Evolutionary conservation across 1,140 invertebrate species (phyloP).

Genomic region (Drosophila nigrodunni): DNA sequence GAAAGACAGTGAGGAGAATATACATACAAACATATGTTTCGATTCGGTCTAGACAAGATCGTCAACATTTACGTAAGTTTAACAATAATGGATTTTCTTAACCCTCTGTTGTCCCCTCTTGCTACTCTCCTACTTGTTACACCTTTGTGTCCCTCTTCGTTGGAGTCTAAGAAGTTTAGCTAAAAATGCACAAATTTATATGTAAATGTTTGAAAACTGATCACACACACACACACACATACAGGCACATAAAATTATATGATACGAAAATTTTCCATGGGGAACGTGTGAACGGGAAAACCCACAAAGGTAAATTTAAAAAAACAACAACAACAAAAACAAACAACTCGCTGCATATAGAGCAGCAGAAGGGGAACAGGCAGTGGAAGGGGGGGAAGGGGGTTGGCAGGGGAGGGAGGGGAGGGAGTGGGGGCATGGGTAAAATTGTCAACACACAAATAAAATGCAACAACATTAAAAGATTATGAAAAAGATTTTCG

Average conservation of each 20-base stretch:
- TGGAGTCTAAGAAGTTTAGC: constrained; percentile 22
- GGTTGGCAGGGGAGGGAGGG: not conserved
- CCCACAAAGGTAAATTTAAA: constrained; percentile 23
- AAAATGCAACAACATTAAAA: constrained; percentile 52
- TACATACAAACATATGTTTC: constrained; percentile 17
- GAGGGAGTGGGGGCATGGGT: not conserved
- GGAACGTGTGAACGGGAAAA: constrained; percentile 67
- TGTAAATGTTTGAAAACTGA: constrained; percentile 68
- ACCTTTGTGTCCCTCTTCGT: not conserved
- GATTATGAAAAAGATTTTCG: constrained; percentile 68
- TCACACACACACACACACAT: constrained; percentile 12
- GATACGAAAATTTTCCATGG: constrained; percentile 57
- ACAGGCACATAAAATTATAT: constrained; percentile 45
- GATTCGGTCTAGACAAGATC: constrained; percentile 15
- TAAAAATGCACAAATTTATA: constrained; percentile 63
- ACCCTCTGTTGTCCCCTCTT: not conserved
- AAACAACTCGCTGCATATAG: not conserved
- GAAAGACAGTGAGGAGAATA: not conserved
- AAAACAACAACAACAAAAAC: constrained; percentile 27
- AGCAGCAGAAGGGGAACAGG: not conserved
- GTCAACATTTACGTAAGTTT: constrained; percentile 25
- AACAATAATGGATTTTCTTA: constrained; percentile 14
- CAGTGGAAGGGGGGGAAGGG: not conserved
- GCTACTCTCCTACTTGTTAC: too few species aligned
- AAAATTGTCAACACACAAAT: constrained; percentile 54